Percentiles rank a stretch among this genome's conserved stretches.
Conservation (phyloP, 1,140 invertebrate species). For the Drosophila seguyi region DNA sequence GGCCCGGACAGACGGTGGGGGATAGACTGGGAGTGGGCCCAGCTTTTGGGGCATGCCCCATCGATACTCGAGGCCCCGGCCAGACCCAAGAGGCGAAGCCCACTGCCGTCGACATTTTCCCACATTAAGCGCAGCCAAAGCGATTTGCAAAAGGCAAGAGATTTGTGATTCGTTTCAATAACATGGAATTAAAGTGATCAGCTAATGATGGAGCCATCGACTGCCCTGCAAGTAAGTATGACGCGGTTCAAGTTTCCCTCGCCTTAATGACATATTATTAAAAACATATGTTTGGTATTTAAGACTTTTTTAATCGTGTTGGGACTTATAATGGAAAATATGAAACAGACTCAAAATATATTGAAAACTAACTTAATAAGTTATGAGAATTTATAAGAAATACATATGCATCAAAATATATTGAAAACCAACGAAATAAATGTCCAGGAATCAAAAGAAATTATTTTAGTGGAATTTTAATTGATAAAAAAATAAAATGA, state of each 20-base stretch:
- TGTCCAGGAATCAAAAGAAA: no score
- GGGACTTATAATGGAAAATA: not conserved
- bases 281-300: not conserved
- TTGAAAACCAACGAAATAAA: no score
- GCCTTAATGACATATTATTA: not conserved
- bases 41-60: slow-evolving; percentile 49
- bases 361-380: not conserved
- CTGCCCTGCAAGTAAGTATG: slow-evolving; percentile 29
- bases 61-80: not conserved
- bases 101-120: slow-evolving; percentile 54
- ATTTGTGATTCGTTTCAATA: slow-evolving; percentile 62
- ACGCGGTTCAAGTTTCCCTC: not conserved
- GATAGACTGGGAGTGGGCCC: slow-evolving; percentile 31
- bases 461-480: no score
- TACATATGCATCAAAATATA: no score
- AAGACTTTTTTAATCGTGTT: no score
- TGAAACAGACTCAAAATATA: not conserved
- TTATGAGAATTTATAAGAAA: no score
- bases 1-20: not conserved
- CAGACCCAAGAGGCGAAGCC: slow-evolving; percentile 8
- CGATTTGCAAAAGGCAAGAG: slow-evolving; percentile 52
- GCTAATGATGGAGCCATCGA: slow-evolving; percentile 21
- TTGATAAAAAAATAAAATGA: not conserved
- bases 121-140: slow-evolving; percentile 57
- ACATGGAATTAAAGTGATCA: slow-evolving; percentile 43